A percentile compares a stretch with the other conserved stretches of the same genome.
Conservation (phyloP, 2,113 vertebrate species). For the Genyomyrus donnyi region DNA sequence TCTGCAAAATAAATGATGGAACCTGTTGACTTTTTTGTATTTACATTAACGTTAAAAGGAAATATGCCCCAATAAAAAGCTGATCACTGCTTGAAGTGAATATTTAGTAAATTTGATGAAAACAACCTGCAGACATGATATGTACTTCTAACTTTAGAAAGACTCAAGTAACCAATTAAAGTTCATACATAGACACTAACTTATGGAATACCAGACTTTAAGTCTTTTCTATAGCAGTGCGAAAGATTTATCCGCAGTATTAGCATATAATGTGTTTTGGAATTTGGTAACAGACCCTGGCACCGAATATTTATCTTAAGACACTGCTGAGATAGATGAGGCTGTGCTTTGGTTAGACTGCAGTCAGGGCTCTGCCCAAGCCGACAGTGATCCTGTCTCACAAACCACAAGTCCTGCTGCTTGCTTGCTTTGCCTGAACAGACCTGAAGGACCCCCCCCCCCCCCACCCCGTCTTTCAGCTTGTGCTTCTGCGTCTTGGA, state of each 20-base stretch:
- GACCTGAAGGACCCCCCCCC: conserved; percentile 72
- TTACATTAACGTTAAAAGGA: neutral
- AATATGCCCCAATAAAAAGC: neutral
- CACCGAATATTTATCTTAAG: neutral
- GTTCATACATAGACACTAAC: neutral
- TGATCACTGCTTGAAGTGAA: neutral
- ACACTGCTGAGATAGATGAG: neutral
- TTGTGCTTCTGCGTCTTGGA: conserved; percentile 75
- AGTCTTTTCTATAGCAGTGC: neutral
- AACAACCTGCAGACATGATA: neutral
- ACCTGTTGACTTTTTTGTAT: neutral
- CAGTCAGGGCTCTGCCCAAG: neutral
- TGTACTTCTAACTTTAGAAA: neutral
- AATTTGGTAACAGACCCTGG: neutral
- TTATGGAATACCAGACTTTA: neutral
- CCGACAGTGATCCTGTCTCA: neutral
- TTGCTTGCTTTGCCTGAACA: conserved; percentile 21
- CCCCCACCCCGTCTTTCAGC: conserved; percentile 69
- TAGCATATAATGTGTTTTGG: neutral
- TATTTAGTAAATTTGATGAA: neutral
- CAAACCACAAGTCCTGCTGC: neutral
- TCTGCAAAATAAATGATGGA: too few relatives aligned
- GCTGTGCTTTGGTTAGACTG: neutral
- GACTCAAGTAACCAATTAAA: neutral
- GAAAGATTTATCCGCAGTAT: neutral